Evolutionary conservation across 2,797 vertebrate species (phyloP), one percentile per base, ranked within the genome.

Genomic region (Phyllotis vaccarum): DNA sequence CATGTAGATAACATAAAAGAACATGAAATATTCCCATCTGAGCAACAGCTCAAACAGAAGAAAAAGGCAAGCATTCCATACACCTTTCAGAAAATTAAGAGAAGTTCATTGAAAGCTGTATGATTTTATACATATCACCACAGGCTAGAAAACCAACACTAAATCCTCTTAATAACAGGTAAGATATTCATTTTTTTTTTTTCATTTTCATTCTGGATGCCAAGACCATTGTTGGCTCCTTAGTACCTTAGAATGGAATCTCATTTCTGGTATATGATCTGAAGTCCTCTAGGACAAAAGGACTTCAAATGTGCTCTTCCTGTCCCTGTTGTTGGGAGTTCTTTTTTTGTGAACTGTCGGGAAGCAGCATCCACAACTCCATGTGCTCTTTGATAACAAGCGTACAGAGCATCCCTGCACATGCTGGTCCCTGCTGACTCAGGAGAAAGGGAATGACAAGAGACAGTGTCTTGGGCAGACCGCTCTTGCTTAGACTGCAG

Each of bases 261-360:
- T 91, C n/a, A 60, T 58, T 16, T 22, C 81, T 74, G 29, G 56
- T 56, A 60, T 94, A 60, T 88, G 80, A 88, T 97, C 86, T 91
- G 75, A 96, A 95, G 89, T 86, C 81, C 75, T 95, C 31, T n/a
- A 93, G 64, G 86, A 82, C 96, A 93, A 96, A 94, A 79, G 58
- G 29, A 13, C 95, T 97, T 96, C 88, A 96, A 93, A 96, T 83
- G n/a, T 89, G 52, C 79, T 95, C 97, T 82, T 66, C 43, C 80
- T 64, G 37, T 60, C 72, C 54, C 62, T 95, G 60, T 22, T 68
- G 79, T 78, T 21, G 87, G 93, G 89, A 82, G 81, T 78, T 95
- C 93, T 90, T 97, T 98, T 96, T 62, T 93, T 92, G 80, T 91
- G 70, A 94, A 80, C 91, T 90, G 2, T 72, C 78, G 78, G 92